Evolutionary conservation across 1,140 invertebrate genomes (phyloP).

Genomic region (Papilio polyxenes): DNA sequence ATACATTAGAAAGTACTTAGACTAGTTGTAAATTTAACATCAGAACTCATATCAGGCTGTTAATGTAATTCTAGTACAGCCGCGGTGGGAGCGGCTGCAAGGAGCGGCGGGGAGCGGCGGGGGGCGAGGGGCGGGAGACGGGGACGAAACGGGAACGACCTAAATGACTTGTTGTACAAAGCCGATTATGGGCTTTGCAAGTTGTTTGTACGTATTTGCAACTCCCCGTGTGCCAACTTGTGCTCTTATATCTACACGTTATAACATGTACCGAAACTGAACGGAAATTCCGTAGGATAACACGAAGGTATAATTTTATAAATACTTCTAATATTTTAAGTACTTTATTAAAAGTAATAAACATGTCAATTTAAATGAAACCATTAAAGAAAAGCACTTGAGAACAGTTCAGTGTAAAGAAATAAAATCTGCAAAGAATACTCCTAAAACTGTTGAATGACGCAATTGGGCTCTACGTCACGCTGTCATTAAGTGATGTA

Average conservation of each 20-base stretch:
- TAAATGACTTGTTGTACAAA: slow-evolving; percentile 24
- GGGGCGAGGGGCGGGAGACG: not conserved
- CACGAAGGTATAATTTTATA: not conserved
- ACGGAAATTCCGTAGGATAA: not conserved
- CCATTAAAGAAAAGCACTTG: too few relatives aligned
- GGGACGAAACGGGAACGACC: not conserved
- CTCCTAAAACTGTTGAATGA: too few relatives aligned
- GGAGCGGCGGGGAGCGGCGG: too few relatives aligned
- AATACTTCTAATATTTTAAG: too few relatives aligned
- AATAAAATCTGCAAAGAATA: too few relatives aligned
- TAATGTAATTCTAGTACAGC: not conserved
- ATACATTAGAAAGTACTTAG: not conserved
- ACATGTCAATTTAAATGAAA: too few relatives aligned
- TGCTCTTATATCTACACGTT: not conserved
- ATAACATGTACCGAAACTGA: not conserved
- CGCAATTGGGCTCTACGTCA: too few relatives aligned
- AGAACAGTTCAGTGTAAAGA: too few relatives aligned
- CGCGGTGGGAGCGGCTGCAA: not conserved
- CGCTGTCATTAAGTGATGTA: not conserved
- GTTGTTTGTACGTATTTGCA: slow-evolving; percentile 19
- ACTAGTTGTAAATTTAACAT: not conserved
- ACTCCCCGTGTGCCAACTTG: slow-evolving; percentile 3
- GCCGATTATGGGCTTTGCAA: slow-evolving; percentile 14
- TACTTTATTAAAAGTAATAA: too few relatives aligned
- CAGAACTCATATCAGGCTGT: not conserved